These are phyloP conservation scores for Colistium nudipinnis DNA, from an alignment of 2,113 vertebrate species.

Conservation along the genomic window DNA sequence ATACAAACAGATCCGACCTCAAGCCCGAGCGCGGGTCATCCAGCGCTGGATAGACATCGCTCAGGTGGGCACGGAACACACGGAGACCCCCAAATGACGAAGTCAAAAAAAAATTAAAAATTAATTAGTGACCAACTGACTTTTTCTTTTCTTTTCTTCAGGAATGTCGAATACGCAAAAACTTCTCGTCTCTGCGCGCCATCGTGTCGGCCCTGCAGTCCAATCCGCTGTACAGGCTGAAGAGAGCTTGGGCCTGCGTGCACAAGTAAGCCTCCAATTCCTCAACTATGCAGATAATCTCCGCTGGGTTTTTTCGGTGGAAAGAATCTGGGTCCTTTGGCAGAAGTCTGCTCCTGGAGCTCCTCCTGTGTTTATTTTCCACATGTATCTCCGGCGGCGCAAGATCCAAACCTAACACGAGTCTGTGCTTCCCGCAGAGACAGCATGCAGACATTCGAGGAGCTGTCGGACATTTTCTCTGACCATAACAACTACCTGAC, in stretches of 20 bases:
- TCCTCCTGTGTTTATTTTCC: neutral
- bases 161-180: conserved; percentile 96
- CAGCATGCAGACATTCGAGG: conserved; percentile 90
- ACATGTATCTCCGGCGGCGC: neutral
- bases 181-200: conserved; percentile 94
- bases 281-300: conserved; percentile 21
- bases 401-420: neutral
- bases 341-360: neutral
- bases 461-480: conserved; percentile 95
- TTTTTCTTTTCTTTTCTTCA: conserved; percentile 55
- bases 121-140: neutral
- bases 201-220: conserved; percentile 94
- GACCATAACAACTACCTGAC: conserved; percentile 95
- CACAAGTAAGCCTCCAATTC: conserved; percentile 85
- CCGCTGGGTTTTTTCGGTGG: neutral
- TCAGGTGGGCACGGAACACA: conserved; percentile 79
- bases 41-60: conserved; percentile 96
- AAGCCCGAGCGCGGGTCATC: conserved; percentile 90
- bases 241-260: conserved; percentile 89
- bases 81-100: neutral
- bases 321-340: neutral
- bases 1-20: conserved; percentile 84
- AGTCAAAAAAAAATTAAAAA: neutral
- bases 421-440: conserved; percentile 79
- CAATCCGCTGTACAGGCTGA: conserved; percentile 93